Percentiles rank a stretch among this genome's conserved stretches.
These are phyloP conservation scores for Zygaena filipendulae DNA, from an alignment of 2,888 invertebrate species.

Conservation along the genomic window DNA sequence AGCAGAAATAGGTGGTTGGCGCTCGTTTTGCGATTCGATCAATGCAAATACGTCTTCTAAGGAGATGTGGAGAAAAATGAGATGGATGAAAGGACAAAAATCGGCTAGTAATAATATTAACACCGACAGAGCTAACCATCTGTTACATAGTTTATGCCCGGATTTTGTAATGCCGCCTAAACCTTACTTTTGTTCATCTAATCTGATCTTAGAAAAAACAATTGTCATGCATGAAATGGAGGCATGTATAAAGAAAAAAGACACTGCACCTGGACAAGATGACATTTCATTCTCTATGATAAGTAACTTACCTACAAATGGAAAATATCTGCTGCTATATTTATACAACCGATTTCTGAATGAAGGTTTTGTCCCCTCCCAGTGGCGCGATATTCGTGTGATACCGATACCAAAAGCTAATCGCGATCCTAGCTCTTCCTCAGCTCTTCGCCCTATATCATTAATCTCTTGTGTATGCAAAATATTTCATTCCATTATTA, in stretches of 20 bases:
- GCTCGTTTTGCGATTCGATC: slow-evolving; percentile 5
- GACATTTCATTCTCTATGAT: slow-evolving; percentile 9
- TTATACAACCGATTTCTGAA: slow-evolving; percentile 2
- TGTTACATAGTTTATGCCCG: slow-evolving; percentile 2
- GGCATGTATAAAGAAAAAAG: slow-evolving; percentile 5
- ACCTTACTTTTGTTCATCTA: not conserved
- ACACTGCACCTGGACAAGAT: slow-evolving; percentile 10
- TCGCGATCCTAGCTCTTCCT: not conserved
- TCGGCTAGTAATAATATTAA: not conserved
- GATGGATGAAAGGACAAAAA: slow-evolving; percentile 5
- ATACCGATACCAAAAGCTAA: slow-evolving; percentile 4
- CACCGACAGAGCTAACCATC: not conserved
- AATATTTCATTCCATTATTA: too few species aligned
- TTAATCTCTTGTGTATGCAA: too few species aligned
- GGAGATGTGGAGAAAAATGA: slow-evolving; percentile 6
- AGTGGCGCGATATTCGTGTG: slow-evolving; percentile 2
- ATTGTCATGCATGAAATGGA: slow-evolving; percentile 5
- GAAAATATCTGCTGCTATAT: slow-evolving; percentile 1
- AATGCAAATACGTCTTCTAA: not conserved
- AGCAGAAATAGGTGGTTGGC: too few species aligned
- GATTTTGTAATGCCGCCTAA: slow-evolving; percentile 1
- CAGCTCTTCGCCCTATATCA: slow-evolving; percentile 7
- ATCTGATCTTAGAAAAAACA: not conserved
- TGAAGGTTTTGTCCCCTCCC: not conserved
- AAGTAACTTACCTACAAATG: slow-evolving; percentile 1